Percentiles rank a stretch among this genome's conserved stretches.
Conservation (phyloP, 2,888 invertebrate genomes). For the Alentia gelatinosa region DNA sequence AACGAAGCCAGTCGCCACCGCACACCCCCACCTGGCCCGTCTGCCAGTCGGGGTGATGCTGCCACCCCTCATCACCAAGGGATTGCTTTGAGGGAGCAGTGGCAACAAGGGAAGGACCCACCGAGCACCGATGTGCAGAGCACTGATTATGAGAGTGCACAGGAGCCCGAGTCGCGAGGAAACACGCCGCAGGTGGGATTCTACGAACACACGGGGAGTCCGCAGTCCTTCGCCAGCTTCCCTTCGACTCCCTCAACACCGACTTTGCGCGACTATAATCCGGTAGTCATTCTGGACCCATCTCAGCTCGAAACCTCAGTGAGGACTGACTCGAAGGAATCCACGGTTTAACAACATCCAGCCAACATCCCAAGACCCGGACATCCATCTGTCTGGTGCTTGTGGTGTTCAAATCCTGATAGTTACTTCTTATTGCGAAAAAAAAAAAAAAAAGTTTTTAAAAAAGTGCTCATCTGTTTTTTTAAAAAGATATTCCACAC, state of each 20-base stretch:
- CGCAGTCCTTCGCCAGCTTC: conserved; percentile 37
- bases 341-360: too few relatives aligned
- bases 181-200: conserved; percentile 28
- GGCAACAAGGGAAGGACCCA: background rate
- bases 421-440: too few relatives aligned
- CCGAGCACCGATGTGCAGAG: background rate
- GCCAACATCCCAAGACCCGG: too few relatives aligned
- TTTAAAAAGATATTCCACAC: too few relatives aligned
- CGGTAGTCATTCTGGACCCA: conserved; percentile 12
- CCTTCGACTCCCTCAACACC: conserved; percentile 27
- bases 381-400: too few relatives aligned
- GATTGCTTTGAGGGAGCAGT: background rate
- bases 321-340: background rate
- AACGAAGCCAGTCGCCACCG: background rate
- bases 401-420: too few relatives aligned
- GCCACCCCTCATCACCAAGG: background rate
- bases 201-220: conserved; percentile 39
- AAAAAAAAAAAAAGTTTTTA: too few relatives aligned
- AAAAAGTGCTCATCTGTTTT: too few relatives aligned
- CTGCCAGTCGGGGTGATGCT: background rate
- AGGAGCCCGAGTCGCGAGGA: conserved; percentile 39
- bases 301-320: background rate
- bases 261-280: background rate
- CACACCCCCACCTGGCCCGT: background rate
- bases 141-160: conserved; percentile 50